Evolutionary conservation across 2,888 invertebrate genomes (phyloP), one percentile per base, ranked within the genome.

Genomic region (Diarsia brunnea): DNA sequence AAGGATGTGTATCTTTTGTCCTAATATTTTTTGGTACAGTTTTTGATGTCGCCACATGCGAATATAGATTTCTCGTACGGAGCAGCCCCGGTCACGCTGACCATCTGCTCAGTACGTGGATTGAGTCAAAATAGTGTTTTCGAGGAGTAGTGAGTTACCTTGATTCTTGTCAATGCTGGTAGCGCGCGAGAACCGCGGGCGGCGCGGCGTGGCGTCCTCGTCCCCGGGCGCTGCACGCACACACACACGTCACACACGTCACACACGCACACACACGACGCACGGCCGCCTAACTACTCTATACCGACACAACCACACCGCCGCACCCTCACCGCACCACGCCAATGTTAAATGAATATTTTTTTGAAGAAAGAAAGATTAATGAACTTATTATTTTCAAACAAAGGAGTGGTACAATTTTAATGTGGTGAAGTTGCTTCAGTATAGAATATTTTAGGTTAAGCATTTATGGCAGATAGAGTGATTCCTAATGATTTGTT

Each of bases 151-250:
- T 47, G 65, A 92, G 65, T 95, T 92, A 96, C 96, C 96, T 95
- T 94, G 94, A 87, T 93, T 93, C 94, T 96, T 96, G 93, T 96
- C 96, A 90, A 95, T 94, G 95, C 95, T 95, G 92, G 96, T 90
- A 90, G 96, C 96, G 90, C 96, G 95, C 84, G 96, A 96, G 95
- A 96, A 96, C 89, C 96, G 95, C 91, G 96, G 96, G 70, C 96
- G 96, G 85, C 96, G 95, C 93, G 95, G 95, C 92, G 90, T 87
- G 78, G 89, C 87, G 88, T 95, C 96, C 80, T 87, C 86, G 87
- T 95, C 96, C 84, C 88, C 79, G 75, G 51, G 91, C 89, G 93
- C 94, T 92, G 92, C 92, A 92, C 93, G 93, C 90, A n/a, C 78
- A 92, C 61, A 61, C 78, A 19, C 80, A 68, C 73, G 67, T 51